Percentiles rank a stretch among this genome's conserved stretches.
These are phyloP conservation scores for Drosophila bocki DNA, from an alignment of 1,140 invertebrate species.

Conservation along the genomic window DNA sequence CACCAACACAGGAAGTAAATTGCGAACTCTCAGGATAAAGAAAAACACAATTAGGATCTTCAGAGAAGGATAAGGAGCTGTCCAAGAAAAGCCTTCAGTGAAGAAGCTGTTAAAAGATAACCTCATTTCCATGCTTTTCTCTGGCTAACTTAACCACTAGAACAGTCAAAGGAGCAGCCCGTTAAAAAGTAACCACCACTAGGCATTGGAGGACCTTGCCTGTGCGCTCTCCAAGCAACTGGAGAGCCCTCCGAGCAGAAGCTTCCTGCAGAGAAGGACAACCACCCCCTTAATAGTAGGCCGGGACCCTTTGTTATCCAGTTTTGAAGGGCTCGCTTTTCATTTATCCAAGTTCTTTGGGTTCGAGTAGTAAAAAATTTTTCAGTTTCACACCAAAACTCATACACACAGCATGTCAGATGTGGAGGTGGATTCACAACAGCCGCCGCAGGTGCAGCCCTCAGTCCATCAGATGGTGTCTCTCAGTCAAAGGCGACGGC, in stretches of 20 bases:
- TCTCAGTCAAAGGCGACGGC: slow-evolving; percentile 30
- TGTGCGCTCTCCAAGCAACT: slow-evolving; percentile 13
- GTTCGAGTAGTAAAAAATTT: slow-evolving; percentile 26
- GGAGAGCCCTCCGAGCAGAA: slow-evolving; percentile 6
- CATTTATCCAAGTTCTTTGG: slow-evolving; percentile 23
- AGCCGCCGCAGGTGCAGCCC: slow-evolving; percentile 1
- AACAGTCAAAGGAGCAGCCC: background rate
- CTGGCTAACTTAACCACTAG: slow-evolving; percentile 9
- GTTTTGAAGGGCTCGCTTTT: slow-evolving; percentile 18
- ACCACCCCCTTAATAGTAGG: slow-evolving; percentile 19
- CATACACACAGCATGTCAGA: slow-evolving; percentile 53
- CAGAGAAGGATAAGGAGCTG: background rate
- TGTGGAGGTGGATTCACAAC: slow-evolving; percentile 46
- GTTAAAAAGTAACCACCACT: slow-evolving; percentile 16
- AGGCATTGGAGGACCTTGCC: background rate
- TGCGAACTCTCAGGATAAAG: background rate
- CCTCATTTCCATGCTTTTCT: background rate
- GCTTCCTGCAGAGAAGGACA: slow-evolving; percentile 3
- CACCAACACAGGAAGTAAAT: background rate
- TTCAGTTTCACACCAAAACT: slow-evolving; percentile 1
- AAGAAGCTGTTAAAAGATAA: background rate
- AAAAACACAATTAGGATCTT: background rate
- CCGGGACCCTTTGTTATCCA: slow-evolving; percentile 3
- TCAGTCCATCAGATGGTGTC: background rate
- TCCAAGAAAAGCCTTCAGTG: background rate